Conservation (phyloP, 2,113 vertebrate species). For the Pseudois nayaur region DNA sequence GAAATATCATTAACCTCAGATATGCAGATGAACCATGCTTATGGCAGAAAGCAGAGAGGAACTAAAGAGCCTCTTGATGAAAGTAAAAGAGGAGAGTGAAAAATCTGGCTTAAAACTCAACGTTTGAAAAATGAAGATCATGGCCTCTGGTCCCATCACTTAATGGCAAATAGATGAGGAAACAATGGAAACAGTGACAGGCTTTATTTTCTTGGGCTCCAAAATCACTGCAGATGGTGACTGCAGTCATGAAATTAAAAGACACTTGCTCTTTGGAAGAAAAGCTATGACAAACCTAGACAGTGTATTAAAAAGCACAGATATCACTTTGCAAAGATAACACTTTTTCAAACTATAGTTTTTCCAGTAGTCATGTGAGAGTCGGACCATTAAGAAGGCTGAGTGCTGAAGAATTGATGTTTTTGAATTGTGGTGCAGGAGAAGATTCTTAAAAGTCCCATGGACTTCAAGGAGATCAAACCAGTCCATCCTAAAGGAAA, state of each 20-base stretch:
- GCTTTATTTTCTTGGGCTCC: neutral
- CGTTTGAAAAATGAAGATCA: neutral
- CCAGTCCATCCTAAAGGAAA: neutral
- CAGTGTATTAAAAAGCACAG: neutral
- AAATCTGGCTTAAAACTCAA: neutral
- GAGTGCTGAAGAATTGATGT: neutral
- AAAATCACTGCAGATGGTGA: neutral
- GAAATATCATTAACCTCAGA: neutral
- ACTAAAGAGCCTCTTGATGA: neutral
- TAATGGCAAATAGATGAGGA: neutral
- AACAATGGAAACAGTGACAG: neutral
- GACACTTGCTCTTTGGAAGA: neutral
- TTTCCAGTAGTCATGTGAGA: neutral
- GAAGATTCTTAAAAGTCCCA: neutral
- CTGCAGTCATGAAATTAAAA: neutral
- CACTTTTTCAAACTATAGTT: neutral
- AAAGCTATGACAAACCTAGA: neutral
- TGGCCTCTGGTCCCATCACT: neutral
- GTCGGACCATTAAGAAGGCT: neutral
- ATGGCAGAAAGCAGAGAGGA: neutral
- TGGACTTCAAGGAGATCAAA: neutral
- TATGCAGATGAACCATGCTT: neutral
- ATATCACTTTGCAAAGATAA: neutral
- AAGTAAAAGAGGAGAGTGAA: neutral
- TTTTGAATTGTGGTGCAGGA: neutral